A percentile compares a stretch with the other conserved stretches of the same genome.
phyloP scores from a whole-genome alignment of 1,140 invertebrate genomes.

The Papilio polyxenes region DNA sequence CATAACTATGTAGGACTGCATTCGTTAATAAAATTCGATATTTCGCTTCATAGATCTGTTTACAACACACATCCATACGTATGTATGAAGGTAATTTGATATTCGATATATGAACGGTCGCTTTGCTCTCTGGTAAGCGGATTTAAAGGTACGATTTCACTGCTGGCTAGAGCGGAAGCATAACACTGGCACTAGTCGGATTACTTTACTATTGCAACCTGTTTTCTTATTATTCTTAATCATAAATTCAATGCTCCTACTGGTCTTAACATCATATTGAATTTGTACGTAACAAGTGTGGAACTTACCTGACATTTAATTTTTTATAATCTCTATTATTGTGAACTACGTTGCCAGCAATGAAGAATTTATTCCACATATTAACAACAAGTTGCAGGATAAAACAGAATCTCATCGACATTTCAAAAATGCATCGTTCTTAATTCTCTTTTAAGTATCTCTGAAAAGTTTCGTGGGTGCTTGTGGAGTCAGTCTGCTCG shows the following conservation, averaged over 20 bases:
- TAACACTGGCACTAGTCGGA: background rate
- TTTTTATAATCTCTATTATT: no score
- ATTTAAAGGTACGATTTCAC: conserved; percentile 6
- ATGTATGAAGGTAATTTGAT: background rate
- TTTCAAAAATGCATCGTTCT: background rate
- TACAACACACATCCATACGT: background rate
- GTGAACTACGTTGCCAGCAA: no score
- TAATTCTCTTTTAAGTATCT: background rate
- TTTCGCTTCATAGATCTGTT: conserved; percentile 1
- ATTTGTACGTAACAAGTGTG: no score
- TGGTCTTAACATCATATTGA: no score
- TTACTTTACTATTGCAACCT: background rate
- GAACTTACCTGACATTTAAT: no score
- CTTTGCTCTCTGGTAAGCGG: background rate
- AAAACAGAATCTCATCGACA: background rate
- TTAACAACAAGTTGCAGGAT: no score
- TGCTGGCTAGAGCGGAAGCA: background rate
- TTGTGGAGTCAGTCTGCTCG: background rate
- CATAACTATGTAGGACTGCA: conserved; percentile 27
- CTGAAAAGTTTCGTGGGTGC: background rate
- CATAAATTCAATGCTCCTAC: no score
- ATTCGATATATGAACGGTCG: background rate
- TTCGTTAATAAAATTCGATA: conserved; percentile 14
- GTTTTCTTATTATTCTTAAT: background rate
- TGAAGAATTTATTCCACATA: no score